Evolutionary conservation across 92 coral and sea anemone species (phyloP), one percentile per base, ranked within the genome.

Genomic region (Virgularia gustaviana): DNA sequence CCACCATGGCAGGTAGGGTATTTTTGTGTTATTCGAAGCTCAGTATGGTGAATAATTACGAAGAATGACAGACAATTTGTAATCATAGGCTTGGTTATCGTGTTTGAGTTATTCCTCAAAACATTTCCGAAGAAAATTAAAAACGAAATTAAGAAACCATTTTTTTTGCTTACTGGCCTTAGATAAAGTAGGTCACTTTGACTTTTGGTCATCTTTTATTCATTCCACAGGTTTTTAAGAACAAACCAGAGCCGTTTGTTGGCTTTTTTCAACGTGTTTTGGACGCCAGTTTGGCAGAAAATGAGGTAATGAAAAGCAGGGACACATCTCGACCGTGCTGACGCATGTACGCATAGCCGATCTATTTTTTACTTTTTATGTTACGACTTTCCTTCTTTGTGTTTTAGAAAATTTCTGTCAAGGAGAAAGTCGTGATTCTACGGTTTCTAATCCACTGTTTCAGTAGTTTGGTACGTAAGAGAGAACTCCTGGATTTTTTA

Each of bases 1-100:
- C 90, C 97, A 16, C 90, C 98, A 0, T 92, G 98, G 98, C 86
- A 92, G 96, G 98, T 92, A 81, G 22, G 75, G n/a, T n/a, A n/a
- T n/a, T n/a, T n/a, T n/a, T n/a, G n/a, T n/a, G n/a, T n/a, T n/a
- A n/a, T n/a, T n/a, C n/a, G n/a, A n/a, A n/a, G n/a, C n/a, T n/a
- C n/a, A n/a, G n/a, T n/a, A n/a, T n/a, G n/a, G n/a, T n/a, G n/a
- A n/a, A n/a, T n/a, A n/a, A n/a, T n/a, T n/a, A n/a, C n/a, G n/a
- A n/a, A n/a, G n/a, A n/a, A n/a, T n/a, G n/a, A n/a, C n/a, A n/a
- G n/a, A n/a, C n/a, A n/a, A n/a, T n/a, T n/a, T n/a, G n/a, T n/a
- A n/a, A n/a, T n/a, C n/a, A n/a, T n/a, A n/a, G n/a, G n/a, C n/a
- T n/a, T n/a, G n/a, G n/a, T n/a, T n/a, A n/a, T n/a, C n/a, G n/a